A percentile compares a stretch with the other conserved stretches of the same genome.
Conservation (phyloP, 2,113 vertebrate genomes). For the Megaleporinus macrocephalus region DNA sequence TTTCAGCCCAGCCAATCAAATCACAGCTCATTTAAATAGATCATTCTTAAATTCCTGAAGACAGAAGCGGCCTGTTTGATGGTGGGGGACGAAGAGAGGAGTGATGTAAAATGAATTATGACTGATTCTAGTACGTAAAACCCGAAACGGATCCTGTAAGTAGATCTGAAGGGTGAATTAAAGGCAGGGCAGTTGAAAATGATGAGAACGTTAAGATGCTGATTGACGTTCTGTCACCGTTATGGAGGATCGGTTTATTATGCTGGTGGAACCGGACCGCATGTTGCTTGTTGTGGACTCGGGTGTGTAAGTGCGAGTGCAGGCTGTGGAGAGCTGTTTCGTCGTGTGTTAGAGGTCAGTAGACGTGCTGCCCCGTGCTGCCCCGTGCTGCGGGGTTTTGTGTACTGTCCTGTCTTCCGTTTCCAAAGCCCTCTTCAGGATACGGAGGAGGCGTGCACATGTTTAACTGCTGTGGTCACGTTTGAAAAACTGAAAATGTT, state of each 20-base stretch:
- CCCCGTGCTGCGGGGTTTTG: slow-evolving; percentile 13
- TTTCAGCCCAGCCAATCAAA: too few relatives aligned
- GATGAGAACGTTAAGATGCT: too few relatives aligned
- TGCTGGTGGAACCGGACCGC: not conserved
- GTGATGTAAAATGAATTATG: too few relatives aligned
- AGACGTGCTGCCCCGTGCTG: not conserved
- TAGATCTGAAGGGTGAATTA: too few relatives aligned
- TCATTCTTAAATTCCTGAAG: too few relatives aligned
- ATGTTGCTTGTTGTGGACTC: not conserved
- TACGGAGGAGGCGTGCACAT: slow-evolving; percentile 52
- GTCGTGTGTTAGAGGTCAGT: slow-evolving; percentile 7
- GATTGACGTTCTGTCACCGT: too few relatives aligned
- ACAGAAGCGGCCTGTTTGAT: too few relatives aligned
- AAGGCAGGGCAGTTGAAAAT: too few relatives aligned
- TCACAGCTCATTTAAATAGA: too few relatives aligned
- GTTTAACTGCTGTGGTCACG: slow-evolving; percentile 52
- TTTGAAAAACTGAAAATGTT: slow-evolving; percentile 43
- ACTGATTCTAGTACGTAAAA: too few relatives aligned
- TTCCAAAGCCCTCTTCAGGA: slow-evolving; percentile 41
- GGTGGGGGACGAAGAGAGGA: too few relatives aligned
- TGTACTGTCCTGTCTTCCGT: slow-evolving; percentile 40
- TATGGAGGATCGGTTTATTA: not conserved
- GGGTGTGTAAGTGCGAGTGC: not conserved
- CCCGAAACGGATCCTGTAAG: too few relatives aligned
- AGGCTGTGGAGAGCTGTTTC: not conserved